Evolutionary conservation across 2,797 vertebrate genomes (phyloP), one percentile per base, ranked within the genome.

Genomic region (Chloroceryle amazona): DNA sequence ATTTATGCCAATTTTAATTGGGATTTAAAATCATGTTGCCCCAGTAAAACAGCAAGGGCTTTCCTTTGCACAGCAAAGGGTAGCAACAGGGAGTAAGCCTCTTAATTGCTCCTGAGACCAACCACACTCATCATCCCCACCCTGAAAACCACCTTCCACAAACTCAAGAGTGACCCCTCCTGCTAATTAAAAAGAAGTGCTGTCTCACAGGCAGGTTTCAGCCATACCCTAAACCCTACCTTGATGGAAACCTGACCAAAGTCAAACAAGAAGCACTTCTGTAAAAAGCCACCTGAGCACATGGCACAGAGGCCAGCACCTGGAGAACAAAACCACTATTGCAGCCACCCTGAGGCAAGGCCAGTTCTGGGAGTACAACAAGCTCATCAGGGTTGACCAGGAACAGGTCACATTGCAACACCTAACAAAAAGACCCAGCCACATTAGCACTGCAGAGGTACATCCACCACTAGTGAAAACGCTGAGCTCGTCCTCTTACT

Each of bases 151-250:
- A 89, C 95, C 68, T 71, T 73, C 47, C 74, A 85, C 84, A 93
- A 65, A 89, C 44, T 89, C 75, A 78, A 28, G 67, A 67, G 89
- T 93, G 92, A 96, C 86, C 94, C 63, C 63, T 95, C 84, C 95
- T 87, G 78, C 90, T 94, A 83, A 82, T 72, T 41, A 78, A 82
- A 31, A 73, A 15, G 2, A 39, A 89, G 61, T 55, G 84, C 84
- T 75, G 54, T 29, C 57, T 78, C 75, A 47, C 5, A 6, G 54
- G n/a, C 39, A 83, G 58, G 54, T 75, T 93, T 83, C 4, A 0
- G 52, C 81, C 84, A 20, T 67, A 4, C n/a, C 39, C 83, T 37
- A 21, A 21, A 16, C 44, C 60, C 62, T 37, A 9, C 62, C 73
- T 61, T 14, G 21, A 37, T 22, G 18, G 74, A 80, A 92, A 89